Evolutionary conservation across 1,140 invertebrate species (phyloP), one percentile per base, ranked within the genome.

Genomic region (Leptinotarsa lineolata): DNA sequence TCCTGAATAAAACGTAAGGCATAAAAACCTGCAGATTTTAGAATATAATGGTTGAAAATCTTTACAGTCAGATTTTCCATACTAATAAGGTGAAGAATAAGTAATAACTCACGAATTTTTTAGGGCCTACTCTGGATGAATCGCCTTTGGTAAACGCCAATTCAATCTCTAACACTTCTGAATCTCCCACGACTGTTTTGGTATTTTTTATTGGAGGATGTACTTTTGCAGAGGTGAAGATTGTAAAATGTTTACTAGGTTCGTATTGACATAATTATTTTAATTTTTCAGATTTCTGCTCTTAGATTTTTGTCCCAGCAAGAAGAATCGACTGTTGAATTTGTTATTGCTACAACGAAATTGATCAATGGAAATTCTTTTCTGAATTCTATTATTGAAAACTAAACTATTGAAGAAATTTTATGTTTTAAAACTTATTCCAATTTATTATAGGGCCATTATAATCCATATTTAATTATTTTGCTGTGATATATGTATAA

Each of bases 131-230:
- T 4, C 79, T 91, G 58, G 89, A 91, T 78, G 89, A 90, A 77
- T 85, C 77, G 0, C 77, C 78, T 15, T 18, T 63, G 63, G 45
- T 78, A 2, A 59, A 68, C n/a, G 75, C 67, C 39, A 81, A 76
- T 68, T 21, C 74, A 12, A 66, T 76, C n/a, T 74, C 77, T 60
- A 76, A 66, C 22, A 78, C 79, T 64, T 88, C 88, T 11, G 92
- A 95, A 74, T 88, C 88, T 63, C 89, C 92, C 1, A 90, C 90
- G 80, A 91, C 96, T 1, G 92, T 97, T n/a, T 84, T 99, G 5
- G 95, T 99, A 1, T 96, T 97, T 82, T 98, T 98, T 82, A 91
- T 99, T 21, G 97, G 97, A 13, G 97, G 97, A 3, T 97, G 96
- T 82, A 99, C 97, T 0, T 98, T 93, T 87, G 94, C 96, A 3